A percentile compares a stretch with the other conserved stretches of the same genome.
phyloP scores from a whole-genome alignment of 2,113 vertebrate species.

The Grammomys dolichurus region DNA sequence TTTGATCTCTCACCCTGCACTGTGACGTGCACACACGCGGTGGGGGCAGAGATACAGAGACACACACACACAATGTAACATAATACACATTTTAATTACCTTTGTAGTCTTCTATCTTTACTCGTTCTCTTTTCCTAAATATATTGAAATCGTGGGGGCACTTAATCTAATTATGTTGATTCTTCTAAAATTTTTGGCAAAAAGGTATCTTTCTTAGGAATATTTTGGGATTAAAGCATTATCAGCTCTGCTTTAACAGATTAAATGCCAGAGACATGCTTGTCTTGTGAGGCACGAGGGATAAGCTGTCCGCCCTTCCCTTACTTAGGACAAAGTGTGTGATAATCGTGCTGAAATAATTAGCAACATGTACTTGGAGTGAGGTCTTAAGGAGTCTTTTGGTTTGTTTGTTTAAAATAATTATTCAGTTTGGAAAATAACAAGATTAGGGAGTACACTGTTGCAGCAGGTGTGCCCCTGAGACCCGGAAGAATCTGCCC shows the following conservation, averaged over 20 bases:
- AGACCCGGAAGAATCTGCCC: not conserved
- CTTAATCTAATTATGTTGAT: not conserved
- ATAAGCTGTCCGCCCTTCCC: not conserved
- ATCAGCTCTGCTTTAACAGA: not conserved
- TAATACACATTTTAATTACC: not conserved
- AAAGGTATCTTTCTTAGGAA: slow-evolving; percentile 4
- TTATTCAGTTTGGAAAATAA: not conserved
- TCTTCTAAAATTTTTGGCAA: not conserved
- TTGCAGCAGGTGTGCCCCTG: not conserved
- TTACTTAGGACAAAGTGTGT: not conserved
- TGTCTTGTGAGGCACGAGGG: not conserved
- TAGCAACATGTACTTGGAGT: not conserved
- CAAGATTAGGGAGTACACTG: not conserved
- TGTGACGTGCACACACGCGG: not conserved
- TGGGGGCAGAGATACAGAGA: not conserved
- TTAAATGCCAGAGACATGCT: not conserved
- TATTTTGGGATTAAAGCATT: not conserved
- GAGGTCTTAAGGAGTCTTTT: not conserved
- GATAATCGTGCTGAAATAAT: not conserved
- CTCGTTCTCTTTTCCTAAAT: not conserved
- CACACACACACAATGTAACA: not conserved
- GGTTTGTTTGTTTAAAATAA: slow-evolving; percentile 9
- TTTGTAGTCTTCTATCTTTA: not conserved
- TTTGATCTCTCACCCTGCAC: not conserved
- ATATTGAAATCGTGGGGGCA: not conserved